Percentiles rank a stretch among this genome's conserved stretches.
These are phyloP conservation scores for Keiferia lycopersicella DNA, from an alignment of 2,888 invertebrate genomes.

Conservation along the genomic window DNA sequence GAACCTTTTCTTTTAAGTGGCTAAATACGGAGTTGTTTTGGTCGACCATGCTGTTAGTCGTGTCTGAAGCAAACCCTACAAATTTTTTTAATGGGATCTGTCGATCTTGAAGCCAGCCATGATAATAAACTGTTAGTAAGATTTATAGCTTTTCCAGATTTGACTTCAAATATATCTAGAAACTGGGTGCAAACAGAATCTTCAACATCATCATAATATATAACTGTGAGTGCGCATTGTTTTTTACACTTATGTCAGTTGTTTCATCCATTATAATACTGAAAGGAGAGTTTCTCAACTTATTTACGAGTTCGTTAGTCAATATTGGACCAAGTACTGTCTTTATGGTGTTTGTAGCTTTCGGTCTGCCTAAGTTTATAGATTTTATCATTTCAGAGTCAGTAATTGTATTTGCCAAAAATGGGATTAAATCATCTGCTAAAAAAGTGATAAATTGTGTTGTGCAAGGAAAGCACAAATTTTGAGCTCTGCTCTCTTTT, in stretches of 20 bases:
- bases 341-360: conserved; percentile 32
- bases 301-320: conserved; percentile 30
- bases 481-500: conserved; percentile 35
- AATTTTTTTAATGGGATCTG: conserved; percentile 42
- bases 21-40: conserved; percentile 44
- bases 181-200: conserved; percentile 31
- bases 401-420: conserved; percentile 28
- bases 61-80: conserved; percentile 47
- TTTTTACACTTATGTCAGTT: conserved; percentile 33
- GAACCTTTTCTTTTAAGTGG: conserved; percentile 39
- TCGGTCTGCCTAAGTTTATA: conserved; percentile 33
- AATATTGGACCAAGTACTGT: conserved; percentile 27
- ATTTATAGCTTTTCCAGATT: conserved; percentile 35
- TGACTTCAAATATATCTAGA: conserved; percentile 33
- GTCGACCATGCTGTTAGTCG: conserved; percentile 49
- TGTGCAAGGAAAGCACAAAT: conserved; percentile 33
- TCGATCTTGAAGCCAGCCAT: conserved; percentile 32
- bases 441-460: conserved; percentile 32
- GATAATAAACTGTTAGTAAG: conserved; percentile 27
- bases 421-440: conserved; percentile 33
- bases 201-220: conserved; percentile 26
- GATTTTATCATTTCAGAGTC: conserved; percentile 30
- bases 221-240: conserved; percentile 36
- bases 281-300: conserved; percentile 28
- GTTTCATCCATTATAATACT: conserved; percentile 36